A percentile compares a stretch with the other conserved stretches of the same genome.
phyloP scores from a whole-genome alignment of 2,888 invertebrate species.

The Ormia ochracea region DNA sequence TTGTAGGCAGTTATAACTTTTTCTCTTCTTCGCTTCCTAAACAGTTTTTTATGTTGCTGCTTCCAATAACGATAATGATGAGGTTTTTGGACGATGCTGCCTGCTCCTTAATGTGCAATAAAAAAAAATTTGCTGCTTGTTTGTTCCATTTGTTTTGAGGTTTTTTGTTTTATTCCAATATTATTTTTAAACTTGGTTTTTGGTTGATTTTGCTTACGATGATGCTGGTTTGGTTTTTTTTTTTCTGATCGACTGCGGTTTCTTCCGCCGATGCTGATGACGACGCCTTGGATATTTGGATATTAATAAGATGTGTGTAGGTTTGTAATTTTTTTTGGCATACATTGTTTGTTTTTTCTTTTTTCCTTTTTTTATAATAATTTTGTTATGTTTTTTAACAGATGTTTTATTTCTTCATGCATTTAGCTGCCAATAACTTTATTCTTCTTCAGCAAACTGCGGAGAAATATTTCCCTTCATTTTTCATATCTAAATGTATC shows the following conservation, averaged over 20 bases:
- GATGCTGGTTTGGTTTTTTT: conserved; percentile 20
- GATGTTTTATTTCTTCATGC: conserved; percentile 41
- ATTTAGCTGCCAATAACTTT: not conserved
- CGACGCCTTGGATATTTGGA: conserved; percentile 32
- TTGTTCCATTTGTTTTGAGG: conserved; percentile 21
- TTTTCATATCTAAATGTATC: not conserved
- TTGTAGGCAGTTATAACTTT: conserved; percentile 29
- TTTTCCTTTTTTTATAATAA: not conserved
- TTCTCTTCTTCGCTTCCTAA: not conserved
- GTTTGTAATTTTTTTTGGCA: not conserved
- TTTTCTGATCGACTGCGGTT: conserved; percentile 5
- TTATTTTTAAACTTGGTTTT: conserved; percentile 36
- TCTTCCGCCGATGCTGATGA: not conserved
- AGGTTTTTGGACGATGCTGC: not conserved
- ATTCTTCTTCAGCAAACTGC: not conserved
- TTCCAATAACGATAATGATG: not conserved
- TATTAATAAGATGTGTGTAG: conserved; percentile 33
- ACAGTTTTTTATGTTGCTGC: not conserved
- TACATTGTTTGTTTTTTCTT: no score
- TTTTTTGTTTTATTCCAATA: conserved; percentile 8
- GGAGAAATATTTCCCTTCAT: not conserved
- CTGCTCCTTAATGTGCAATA: not conserved
- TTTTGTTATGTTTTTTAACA: conserved; percentile 32
- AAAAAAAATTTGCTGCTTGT: conserved; percentile 10
- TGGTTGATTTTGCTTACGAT: conserved; percentile 31